Evolutionary conservation across 1,140 invertebrate species (phyloP), one percentile per base, ranked within the genome.

Genomic region (Aradophagus sp.): DNA sequence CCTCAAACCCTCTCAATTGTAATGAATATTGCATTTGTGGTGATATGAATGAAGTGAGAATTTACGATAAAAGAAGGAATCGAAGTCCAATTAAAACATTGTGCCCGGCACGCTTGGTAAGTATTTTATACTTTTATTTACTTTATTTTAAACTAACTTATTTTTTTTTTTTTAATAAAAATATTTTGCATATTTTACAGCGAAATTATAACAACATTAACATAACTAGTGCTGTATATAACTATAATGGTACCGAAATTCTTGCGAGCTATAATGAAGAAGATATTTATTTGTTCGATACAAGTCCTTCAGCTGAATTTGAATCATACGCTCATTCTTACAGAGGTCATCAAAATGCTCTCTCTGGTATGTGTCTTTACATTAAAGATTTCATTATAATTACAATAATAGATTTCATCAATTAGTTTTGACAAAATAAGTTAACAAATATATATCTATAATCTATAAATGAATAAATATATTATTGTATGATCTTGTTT

Each of bases 181-280:
- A 66, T 7, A 48, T 63, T 34, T 29, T n/a, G n/a, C n/a, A n/a
- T n/a, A n/a, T n/a, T n/a, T n/a, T n/a, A n/a, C n/a, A n/a, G n/a
- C n/a, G n/a, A n/a, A n/a, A n/a, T n/a, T n/a, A n/a, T n/a, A n/a
- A n/a, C n/a, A n/a, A n/a, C 10, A 56, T 41, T 76, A 82, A 23
- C 91, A 95, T 97, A 0, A 97, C 96, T 4, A 95, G 91, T 79
- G 93, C 93, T 17, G 90, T 96, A 0, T 98, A 96, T 82, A 97
- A 95, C 86, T 90, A 96, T 84, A 93, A 95, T 84, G 96, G 96
- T 31, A 89, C 90, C 55, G 95, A 97, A 86, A 92, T 99, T 56
- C 82, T 99, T 10, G 95, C 93, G 2, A 94, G 94, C 0, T 98
- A 97, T 81, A 97, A 95, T 84, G 95, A 98, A 85, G 95, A 96